Base-by-base conservation (phyloP, 2,113 vertebrate genomes). In the Mirza zaza region DNA sequence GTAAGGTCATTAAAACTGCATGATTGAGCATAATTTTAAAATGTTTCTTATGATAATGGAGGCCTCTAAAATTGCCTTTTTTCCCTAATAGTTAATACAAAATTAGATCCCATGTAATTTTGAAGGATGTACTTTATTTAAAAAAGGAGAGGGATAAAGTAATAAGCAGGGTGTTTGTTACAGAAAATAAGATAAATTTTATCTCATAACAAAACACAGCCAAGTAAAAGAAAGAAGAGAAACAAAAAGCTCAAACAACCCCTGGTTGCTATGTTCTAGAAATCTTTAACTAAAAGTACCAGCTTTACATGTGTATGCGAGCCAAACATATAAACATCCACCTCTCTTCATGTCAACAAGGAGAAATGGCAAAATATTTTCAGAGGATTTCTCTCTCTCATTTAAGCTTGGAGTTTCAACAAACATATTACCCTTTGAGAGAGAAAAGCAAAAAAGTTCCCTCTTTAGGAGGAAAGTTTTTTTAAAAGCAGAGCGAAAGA, bases 331-430 rank as follows among this genome's bases (percentile, higher is more conserved):
- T 45, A 95, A 71, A 89, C 75, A 88, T 79, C 50, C 55, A 91
- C 85, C 93, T 92, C 81, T 77, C 80, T 87, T 50, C n/a, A 0
- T 23, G 59, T 95, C 89, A 80, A 68, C 55, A 86, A 91, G 89
- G 73, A 95, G 70, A 95, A 81, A 97, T 55, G 55, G 93, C 65
- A 93, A 94, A 88, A 95, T 91, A 67, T 96, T 97, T 96, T 82
- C 61, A 86, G 50, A 70, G 42, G 27, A 86, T 96, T 96, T 94
- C 92, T 93, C 63, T 77, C 63, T 96, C 75, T 88, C 36, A 20
- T 94, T 79, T 84, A 96, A 95, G 70, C 45, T 65, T 75, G 55
- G 70, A 70, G 61, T 96, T 96, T 83, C 87, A 92, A 96, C 34
- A 89, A 91, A 68, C 79, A 42, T 67, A 65, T 75, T 93, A 97